phyloP scores from a whole-genome alignment of 2,888 invertebrate genomes.

The Agrotis clavis region DNA sequence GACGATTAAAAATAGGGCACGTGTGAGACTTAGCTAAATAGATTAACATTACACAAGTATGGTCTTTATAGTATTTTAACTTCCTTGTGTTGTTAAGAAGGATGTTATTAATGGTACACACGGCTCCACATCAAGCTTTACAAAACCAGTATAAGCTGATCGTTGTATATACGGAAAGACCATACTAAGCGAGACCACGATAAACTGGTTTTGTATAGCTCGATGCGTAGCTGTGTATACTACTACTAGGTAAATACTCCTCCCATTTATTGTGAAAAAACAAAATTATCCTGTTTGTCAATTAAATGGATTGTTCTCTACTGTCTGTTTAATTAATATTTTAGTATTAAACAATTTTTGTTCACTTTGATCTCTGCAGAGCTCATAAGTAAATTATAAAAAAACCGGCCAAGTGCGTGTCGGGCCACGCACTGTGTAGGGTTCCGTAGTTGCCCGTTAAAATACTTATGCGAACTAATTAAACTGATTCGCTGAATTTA shows the following conservation, averaged over 20 bases:
- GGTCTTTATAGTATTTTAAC: background rate
- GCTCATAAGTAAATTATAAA: background rate
- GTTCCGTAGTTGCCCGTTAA: no score
- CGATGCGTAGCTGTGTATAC: no score
- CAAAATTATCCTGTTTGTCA: constrained; percentile 39
- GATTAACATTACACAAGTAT: constrained; percentile 10
- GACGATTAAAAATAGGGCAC: background rate
- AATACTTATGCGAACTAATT: no score
- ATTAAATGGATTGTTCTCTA: background rate
- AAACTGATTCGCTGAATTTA: no score
- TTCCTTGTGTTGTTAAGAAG: constrained; percentile 9
- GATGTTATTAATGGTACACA: background rate
- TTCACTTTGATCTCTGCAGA: no score
- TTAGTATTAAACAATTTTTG: background rate
- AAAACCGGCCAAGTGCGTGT: no score
- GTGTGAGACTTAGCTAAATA: constrained; percentile 6
- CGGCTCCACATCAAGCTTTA: no score
- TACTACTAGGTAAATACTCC: constrained; percentile 31
- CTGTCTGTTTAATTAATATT: background rate
- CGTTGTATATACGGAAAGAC: no score
- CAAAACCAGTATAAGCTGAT: no score
- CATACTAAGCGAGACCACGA: no score
- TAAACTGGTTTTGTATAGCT: no score
- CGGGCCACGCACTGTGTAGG: no score
- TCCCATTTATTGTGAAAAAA: constrained; percentile 8